phyloP scores from a whole-genome alignment of 2,113 vertebrate genomes.

The Vanacampus margaritifer region DNA sequence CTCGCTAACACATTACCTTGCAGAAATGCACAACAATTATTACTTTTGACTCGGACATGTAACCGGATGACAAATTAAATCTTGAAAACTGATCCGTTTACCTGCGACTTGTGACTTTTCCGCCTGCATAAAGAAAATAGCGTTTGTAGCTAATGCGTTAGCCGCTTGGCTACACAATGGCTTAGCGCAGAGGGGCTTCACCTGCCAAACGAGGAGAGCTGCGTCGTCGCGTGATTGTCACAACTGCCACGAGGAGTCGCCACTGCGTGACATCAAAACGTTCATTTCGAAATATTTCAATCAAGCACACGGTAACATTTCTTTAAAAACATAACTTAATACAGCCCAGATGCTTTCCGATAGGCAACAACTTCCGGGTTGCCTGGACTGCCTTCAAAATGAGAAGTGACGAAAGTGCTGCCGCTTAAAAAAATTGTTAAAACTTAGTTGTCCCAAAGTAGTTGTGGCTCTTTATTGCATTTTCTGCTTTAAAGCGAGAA shows the following conservation, averaged over 20 bases:
- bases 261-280: not conserved
- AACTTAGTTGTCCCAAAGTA: not conserved
- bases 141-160: not conserved
- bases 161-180: conserved; percentile 39
- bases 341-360: not conserved
- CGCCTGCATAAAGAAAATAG: conserved; percentile 12
- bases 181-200: conserved; percentile 24
- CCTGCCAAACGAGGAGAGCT: not conserved
- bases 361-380: not conserved
- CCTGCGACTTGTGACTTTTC: conserved; percentile 39
- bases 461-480: not conserved
- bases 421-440: not conserved
- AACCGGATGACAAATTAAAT: not conserved
- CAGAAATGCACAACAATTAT: not conserved
- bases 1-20: conserved; percentile 14
- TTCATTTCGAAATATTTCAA: not conserved
- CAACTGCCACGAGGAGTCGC: conserved; percentile 38
- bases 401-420: not conserved
- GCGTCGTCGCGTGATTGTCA: conserved; percentile 6
- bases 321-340: not conserved
- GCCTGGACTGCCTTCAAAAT: not conserved
- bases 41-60: not conserved
- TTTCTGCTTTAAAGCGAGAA: not conserved
- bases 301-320: not conserved
- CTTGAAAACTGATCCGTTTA: conserved; percentile 5